phyloP scores from a whole-genome alignment of 2,113 vertebrate species.

The Urocolius indicus region DNA sequence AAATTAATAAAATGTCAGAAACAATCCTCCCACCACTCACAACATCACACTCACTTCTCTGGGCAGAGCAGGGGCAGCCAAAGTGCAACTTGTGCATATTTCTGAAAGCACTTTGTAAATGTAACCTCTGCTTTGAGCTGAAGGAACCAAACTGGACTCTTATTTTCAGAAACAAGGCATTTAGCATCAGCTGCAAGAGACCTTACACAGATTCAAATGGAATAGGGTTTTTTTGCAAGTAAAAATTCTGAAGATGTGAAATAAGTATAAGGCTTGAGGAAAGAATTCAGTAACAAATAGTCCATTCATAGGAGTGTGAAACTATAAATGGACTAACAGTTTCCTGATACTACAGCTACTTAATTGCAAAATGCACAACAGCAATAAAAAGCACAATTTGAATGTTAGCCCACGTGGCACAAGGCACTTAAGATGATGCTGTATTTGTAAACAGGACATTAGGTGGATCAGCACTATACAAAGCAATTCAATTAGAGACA shows the following conservation, averaged over 20 bases:
- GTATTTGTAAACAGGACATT: conserved; percentile 43
- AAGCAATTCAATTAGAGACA: conserved; percentile 42
- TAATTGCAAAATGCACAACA: conserved; percentile 13
- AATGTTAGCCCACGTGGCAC: neutral
- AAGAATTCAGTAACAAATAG: neutral
- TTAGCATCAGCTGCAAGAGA: neutral
- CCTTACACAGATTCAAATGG: neutral
- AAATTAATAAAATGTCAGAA: neutral
- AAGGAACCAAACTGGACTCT: neutral
- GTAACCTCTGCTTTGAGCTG: neutral
- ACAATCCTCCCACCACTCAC: neutral
- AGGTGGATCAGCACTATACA: conserved; percentile 38
- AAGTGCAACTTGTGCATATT: accelerated
- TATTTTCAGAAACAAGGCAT: neutral
- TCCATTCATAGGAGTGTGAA: neutral
- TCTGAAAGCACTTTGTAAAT: neutral
- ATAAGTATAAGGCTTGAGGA: neutral
- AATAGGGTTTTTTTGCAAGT: neutral
- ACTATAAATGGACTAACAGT: neutral
- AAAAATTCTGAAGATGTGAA: neutral
- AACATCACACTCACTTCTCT: neutral
- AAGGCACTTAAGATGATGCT: conserved; percentile 12
- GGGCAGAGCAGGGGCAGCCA: neutral
- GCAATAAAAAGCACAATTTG: conserved; percentile 25
- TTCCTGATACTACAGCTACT: conserved; percentile 11